phyloP scores from a whole-genome alignment of 2,113 vertebrate genomes.

The Atractosteus spatula region DNA sequence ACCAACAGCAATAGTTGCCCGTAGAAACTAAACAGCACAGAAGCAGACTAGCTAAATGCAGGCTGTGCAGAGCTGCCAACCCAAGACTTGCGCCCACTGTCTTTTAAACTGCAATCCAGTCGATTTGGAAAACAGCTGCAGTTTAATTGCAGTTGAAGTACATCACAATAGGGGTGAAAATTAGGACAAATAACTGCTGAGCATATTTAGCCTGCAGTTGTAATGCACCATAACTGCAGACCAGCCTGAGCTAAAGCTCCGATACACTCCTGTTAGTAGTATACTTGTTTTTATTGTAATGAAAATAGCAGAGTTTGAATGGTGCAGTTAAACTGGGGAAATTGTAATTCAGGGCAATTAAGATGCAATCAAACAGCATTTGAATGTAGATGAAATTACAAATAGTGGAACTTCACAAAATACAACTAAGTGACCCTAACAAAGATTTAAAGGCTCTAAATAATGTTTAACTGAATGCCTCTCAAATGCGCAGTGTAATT shows the following conservation, averaged over 20 bases:
- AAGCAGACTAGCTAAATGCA: background rate
- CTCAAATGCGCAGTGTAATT: too few relatives aligned
- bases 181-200: conserved; percentile 27
- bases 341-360: background rate
- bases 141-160: conserved; percentile 23
- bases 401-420: too few relatives aligned
- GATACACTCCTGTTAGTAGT: background rate
- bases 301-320: conserved; percentile 1
- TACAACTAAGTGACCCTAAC: too few relatives aligned
- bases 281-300: background rate
- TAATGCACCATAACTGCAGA: too few relatives aligned
- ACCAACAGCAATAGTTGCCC: background rate
- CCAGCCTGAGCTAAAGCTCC: background rate
- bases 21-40: conserved; percentile 3
- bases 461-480: too few relatives aligned
- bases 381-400: too few relatives aligned
- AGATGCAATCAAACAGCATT: too few relatives aligned
- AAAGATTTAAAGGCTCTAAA: too few relatives aligned
- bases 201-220: conserved; percentile 18
- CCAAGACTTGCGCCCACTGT: conserved; percentile 4
- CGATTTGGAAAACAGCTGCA: conserved; percentile 23
- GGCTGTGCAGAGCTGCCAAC: background rate
- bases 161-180: conserved; percentile 25
- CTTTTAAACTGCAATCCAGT: conserved; percentile 19
- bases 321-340: conserved; percentile 9